Evolutionary conservation across 2,797 vertebrate genomes (phyloP).

Genomic region (Hirundo rustica): DNA sequence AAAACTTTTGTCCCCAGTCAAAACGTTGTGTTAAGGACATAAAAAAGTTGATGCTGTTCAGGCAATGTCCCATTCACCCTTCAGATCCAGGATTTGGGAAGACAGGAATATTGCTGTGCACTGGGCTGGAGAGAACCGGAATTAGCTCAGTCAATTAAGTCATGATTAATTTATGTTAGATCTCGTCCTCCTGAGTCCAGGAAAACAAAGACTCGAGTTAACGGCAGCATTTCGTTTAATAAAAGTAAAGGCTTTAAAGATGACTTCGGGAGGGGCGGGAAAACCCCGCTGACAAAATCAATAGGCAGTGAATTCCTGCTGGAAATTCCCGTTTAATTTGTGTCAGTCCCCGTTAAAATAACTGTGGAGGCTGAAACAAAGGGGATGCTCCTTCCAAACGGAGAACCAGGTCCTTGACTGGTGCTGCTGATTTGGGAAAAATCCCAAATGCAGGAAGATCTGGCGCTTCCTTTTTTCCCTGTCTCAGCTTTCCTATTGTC

Average conservation of each 20-base stretch:
- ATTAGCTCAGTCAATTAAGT: constrained; percentile 82
- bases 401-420: neutral
- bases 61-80: constrained; percentile 65
- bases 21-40: neutral
- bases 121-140: constrained; percentile 70
- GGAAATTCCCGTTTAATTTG: constrained; percentile 63
- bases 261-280: constrained; percentile 22
- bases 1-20: constrained; percentile 53
- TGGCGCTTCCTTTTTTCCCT: neutral
- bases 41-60: constrained; percentile 22
- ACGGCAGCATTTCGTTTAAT: constrained; percentile 74
- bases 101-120: constrained; percentile 73
- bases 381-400: neutral
- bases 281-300: constrained; percentile 58
- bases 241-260: constrained; percentile 75
- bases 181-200: constrained; percentile 69
- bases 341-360: constrained; percentile 46
- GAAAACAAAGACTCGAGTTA: constrained; percentile 75
- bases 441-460: neutral
- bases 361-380: neutral
- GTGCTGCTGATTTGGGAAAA: neutral
- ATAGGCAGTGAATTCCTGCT: constrained; percentile 51
- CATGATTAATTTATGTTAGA: constrained; percentile 81
- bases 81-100: constrained; percentile 50
- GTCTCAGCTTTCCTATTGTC: accelerated